Evolutionary conservation across 2,113 vertebrate species (phyloP), one percentile per base, ranked within the genome.

Genomic region (Toxotes chatareus): DNA sequence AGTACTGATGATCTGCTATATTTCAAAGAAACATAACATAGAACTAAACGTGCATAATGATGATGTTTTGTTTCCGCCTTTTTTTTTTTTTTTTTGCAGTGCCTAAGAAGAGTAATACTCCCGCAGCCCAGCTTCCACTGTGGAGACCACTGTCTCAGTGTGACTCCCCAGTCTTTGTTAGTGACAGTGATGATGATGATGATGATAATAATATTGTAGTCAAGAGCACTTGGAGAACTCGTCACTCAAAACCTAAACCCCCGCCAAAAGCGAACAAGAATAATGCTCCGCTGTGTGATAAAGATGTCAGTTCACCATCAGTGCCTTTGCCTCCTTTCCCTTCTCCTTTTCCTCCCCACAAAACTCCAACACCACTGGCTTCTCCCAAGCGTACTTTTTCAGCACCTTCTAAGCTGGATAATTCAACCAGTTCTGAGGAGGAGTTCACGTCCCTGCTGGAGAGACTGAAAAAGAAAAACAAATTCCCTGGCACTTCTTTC

Each of bases 391-490:
- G 73, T n/a, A 88, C 80, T 0, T 31, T 85, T 40, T 91, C 91
- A 10, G 76, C 74, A 0, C 90, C 90, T 3, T 49, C 72, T 8
- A 86, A 51, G n/a, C 44, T 86, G 27, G 84, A 91, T 0, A 83
- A 92, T 17, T 93, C 94, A 0, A 85, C 67, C 3, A 95, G 94
- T 86, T 97, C 96, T 0, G 95, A 96, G 0, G 96, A 96, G 1
- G 95, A 96, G 89, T 96, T 97, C 73, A 91, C 76, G 5, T 95
- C 95, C 0, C 79, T 98, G 12, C 85, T 98, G 61, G 96, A 96
- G 16, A 92, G 95, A 40, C 93, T 97, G 44, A 96, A 91, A 70
- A 90, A 76, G 56, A 94, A 96, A 74, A 80, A 85, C 72, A 57
- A 62, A 70, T 10, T 90, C 1, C 34, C 71, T 1, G 31, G 63